Evolutionary conservation across 2,888 invertebrate species (phyloP).

Genomic region (Temnothorax ravouxi): DNA sequence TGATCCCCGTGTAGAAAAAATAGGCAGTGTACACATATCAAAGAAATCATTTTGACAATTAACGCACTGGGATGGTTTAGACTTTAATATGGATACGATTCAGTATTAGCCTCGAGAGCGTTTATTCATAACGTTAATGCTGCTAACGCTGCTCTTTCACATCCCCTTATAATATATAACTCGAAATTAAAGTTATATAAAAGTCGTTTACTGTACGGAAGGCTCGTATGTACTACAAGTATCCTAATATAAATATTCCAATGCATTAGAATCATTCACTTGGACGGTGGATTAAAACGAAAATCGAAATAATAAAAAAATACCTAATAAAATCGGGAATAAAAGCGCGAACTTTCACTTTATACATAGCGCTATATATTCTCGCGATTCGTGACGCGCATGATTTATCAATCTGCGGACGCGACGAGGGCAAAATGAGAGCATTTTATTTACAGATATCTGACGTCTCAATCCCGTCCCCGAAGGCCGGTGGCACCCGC

Average conservation of each 20-base stretch:
- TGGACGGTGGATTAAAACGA: background rate
- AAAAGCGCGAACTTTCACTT: background rate
- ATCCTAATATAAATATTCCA: constrained; percentile 23
- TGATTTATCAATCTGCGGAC: background rate
- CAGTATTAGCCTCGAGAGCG: constrained; percentile 40
- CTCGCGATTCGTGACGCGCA: background rate
- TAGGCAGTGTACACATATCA: constrained; percentile 66
- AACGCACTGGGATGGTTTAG: constrained; percentile 43
- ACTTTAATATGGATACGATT: constrained; percentile 47
- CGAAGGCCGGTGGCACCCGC: background rate
- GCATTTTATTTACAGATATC: constrained; percentile 2
- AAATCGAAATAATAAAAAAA: constrained; percentile 11
- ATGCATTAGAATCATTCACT: constrained; percentile 20
- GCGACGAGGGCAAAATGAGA: background rate
- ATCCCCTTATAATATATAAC: constrained; percentile 29
- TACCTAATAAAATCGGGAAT: background rate
- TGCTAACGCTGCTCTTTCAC: constrained; percentile 61
- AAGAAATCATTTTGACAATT: constrained; percentile 57
- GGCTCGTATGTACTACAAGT: constrained; percentile 1
- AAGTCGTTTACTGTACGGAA: constrained; percentile 19
- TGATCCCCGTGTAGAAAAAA: constrained; percentile 65
- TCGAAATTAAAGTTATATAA: constrained; percentile 46
- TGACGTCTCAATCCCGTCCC: background rate
- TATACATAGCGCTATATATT: background rate
- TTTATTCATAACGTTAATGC: constrained; percentile 59